A percentile compares a stretch with the other conserved stretches of the same genome.
phyloP scores from a whole-genome alignment of 2,113 vertebrate genomes.

The Miniopterus natalensis region DNA sequence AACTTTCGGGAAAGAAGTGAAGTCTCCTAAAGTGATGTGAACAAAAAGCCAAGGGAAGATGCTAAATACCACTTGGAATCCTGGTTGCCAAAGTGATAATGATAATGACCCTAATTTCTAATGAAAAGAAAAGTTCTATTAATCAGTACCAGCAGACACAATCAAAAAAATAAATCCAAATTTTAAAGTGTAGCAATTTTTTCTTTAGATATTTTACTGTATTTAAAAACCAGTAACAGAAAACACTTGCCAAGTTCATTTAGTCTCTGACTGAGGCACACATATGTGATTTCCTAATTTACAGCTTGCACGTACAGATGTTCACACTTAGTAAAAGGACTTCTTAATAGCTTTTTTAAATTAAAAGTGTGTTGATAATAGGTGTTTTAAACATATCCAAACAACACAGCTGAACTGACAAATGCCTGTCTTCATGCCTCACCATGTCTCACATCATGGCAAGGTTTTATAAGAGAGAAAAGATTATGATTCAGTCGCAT shows the following conservation, averaged over 20 bases:
- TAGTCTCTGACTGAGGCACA: conserved; percentile 85
- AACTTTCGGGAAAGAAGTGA: conserved; percentile 50
- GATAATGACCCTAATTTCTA: conserved; percentile 25
- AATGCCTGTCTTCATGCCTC: conserved; percentile 84
- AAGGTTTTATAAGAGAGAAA: conserved; percentile 77
- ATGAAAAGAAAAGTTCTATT: conserved; percentile 15
- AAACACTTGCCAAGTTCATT: conserved; percentile 84
- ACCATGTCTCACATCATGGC: conserved; percentile 77
- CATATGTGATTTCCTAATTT: conserved; percentile 87
- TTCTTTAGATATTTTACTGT: conserved; percentile 68
- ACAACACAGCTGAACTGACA: conserved; percentile 87
- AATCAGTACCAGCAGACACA: conserved; percentile 22
- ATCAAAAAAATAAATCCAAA: conserved; percentile 57
- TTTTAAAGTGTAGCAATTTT: conserved; percentile 41
- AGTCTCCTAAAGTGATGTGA: conserved; percentile 2
- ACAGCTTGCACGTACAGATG: conserved; percentile 87
- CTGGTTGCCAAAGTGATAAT: conserved; percentile 28
- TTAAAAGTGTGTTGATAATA: conserved; percentile 89
- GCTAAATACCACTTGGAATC: neutral
- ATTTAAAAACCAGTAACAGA: conserved; percentile 83
- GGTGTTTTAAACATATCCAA: conserved; percentile 86
- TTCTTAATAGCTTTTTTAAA: conserved; percentile 88
- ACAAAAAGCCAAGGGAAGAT: conserved; percentile 13
- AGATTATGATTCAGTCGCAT: conserved; percentile 70
- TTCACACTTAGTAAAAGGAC: conserved; percentile 87